Base-by-base conservation (phyloP, 1,140 invertebrate genomes). In the Drosophila ironensis region DNA sequence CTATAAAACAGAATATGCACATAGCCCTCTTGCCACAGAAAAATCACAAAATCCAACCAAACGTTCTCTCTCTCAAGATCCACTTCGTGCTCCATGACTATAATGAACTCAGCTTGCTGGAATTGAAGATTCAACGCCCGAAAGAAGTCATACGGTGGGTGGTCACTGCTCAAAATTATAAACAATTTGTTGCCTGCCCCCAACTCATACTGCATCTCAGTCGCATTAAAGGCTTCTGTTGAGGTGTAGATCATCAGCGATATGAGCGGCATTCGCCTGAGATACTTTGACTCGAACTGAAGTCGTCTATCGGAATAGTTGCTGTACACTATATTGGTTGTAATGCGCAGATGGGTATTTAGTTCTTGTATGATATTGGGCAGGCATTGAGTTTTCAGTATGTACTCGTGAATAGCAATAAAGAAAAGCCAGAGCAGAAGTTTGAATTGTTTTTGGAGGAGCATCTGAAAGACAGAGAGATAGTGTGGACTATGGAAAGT, bases 401-500 rank as follows among this genome's bases (percentile, higher is more conserved):
- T 12, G 4, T 3, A 7, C n/a, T n/a, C n/a, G n/a, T n/a, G n/a
- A 4, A 41, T 20, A 0, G 8, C 3, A 6, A 27, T 19, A 0
- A 75, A 2, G 6, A 76, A 42, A 0, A 72, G 22, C 5, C 37
- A 1, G 4, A 64, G 22, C 0, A 63, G n/a, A 17, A 42, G 7
- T 0, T 53, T 19, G 30, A 5, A n/a, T 8, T 40, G 8, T 14
- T 12, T 19, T 9, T 33, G 16, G 12, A 28, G 27, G 8, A 33
- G 8, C 77, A 81, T 81, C 76, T 81, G 77, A 3, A 81, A 80
- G 24, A 72, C 9, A 66, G 19, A 41, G n/a, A 24, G 14, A 66
- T 8, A 3, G n/a, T n/a, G 17, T 3, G 20, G 1, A 28, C 5
- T 52, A 4, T 22, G 16, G 35, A 28, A 14, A 44, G 11, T 9